These are phyloP conservation scores for Notodonta ziczac DNA, from an alignment of 2,888 invertebrate species.

Conservation along the genomic window DNA sequence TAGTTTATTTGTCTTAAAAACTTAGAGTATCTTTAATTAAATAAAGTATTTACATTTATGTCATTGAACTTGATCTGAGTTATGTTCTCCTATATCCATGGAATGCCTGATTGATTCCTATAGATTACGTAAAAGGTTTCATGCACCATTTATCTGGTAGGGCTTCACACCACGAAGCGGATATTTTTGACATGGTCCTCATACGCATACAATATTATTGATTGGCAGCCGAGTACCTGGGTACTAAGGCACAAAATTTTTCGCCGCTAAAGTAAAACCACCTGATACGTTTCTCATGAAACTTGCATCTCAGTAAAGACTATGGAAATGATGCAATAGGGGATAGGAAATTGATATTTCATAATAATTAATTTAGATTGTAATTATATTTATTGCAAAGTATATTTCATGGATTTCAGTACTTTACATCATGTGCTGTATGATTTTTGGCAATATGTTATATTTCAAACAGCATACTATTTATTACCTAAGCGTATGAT, in stretches of 20 bases:
- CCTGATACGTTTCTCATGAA: background rate
- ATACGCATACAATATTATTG: too few relatives aligned
- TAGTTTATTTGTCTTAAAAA: background rate
- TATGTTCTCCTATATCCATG: conserved; percentile 8
- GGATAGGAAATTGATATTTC: too few relatives aligned
- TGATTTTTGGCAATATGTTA: too few relatives aligned
- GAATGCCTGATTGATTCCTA: conserved; percentile 12
- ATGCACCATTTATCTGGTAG: conserved; percentile 39
- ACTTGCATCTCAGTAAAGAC: background rate
- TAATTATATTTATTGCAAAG: too few relatives aligned
- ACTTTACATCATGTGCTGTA: too few relatives aligned
- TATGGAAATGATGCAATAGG: background rate
- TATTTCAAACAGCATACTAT: too few relatives aligned
- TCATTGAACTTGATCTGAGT: conserved; percentile 4
- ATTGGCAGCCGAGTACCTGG: too few relatives aligned
- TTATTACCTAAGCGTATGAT: conserved; percentile 3
- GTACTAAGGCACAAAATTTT: too few relatives aligned
- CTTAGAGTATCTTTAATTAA: background rate
- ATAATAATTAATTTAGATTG: too few relatives aligned
- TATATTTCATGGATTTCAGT: too few relatives aligned
- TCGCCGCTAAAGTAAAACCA: background rate
- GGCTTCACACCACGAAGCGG: conserved; percentile 45
- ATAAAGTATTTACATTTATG: too few relatives aligned
- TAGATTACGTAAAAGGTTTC: conserved; percentile 26
- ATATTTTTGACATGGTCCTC: background rate